Evolutionary conservation across 2,888 invertebrate species (phyloP).

Genomic region (Auanema sp.): DNA sequence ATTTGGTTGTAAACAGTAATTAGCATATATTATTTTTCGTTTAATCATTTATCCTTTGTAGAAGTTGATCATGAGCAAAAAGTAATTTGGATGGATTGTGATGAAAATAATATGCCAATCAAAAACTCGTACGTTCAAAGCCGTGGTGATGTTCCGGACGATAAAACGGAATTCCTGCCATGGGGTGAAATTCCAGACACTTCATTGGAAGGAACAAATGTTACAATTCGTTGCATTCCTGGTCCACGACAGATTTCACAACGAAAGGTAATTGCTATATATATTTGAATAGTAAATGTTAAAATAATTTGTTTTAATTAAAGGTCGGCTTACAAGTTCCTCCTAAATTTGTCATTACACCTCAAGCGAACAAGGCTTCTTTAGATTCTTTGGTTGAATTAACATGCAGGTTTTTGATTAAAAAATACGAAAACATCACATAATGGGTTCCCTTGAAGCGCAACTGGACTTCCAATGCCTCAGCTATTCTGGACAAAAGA

Average conservation of each 20-base stretch:
- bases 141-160: constrained; percentile 60
- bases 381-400: constrained; percentile 25
- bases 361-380: constrained; percentile 16
- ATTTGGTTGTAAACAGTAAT: constrained; percentile 50
- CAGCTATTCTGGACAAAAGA: constrained; percentile 71
- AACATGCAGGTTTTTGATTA: constrained; percentile 18
- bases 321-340: constrained; percentile 14
- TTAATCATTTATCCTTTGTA: background rate
- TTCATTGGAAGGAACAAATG: background rate
- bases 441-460: constrained; percentile 58
- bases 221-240: background rate
- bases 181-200: constrained; percentile 34
- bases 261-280: background rate
- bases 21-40: too few species aligned
- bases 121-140: constrained; percentile 49
- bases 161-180: constrained; percentile 35
- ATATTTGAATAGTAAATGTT: background rate
- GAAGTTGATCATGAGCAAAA: constrained; percentile 12
- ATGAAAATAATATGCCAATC: constrained; percentile 52
- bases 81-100: constrained; percentile 60
- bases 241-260: background rate
- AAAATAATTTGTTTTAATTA: too few species aligned
- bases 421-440: constrained; percentile 64
- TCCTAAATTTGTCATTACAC: constrained; percentile 12
- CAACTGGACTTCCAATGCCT: constrained; percentile 72